phyloP scores from a whole-genome alignment of 2,797 vertebrate species.

The Leontocebus nigricollis region DNA sequence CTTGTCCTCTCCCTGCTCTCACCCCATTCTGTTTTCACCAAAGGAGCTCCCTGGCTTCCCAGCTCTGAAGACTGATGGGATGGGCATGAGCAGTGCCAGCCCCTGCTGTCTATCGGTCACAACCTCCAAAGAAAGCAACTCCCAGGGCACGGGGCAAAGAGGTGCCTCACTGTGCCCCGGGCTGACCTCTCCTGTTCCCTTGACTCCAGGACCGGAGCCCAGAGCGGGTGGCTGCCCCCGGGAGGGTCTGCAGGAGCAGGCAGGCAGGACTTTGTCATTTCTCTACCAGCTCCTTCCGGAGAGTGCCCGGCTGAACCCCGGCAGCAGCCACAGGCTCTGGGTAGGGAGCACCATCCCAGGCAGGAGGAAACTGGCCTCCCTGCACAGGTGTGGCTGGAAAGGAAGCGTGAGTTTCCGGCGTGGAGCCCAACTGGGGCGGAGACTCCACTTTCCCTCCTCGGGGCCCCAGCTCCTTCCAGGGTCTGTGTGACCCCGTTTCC shows the following conservation, averaged over 20 bases:
- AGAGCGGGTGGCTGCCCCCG: accelerated
- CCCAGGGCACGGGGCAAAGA: not conserved
- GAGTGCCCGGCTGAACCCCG: accelerated
- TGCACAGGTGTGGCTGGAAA: not conserved
- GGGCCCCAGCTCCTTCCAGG: not conserved
- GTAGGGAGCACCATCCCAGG: not conserved
- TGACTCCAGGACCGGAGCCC: not conserved
- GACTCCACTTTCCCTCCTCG: not conserved
- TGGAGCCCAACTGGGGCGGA: not conserved
- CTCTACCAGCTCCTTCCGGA: not conserved
- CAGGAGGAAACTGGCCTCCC: accelerated
- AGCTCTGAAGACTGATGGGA: not conserved
- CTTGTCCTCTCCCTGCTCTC: not conserved
- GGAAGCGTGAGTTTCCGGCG: not conserved
- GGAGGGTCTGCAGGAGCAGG: not conserved
- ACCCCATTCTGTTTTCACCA: not conserved
- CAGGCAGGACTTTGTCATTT: accelerated
- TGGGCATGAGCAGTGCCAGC: not conserved
- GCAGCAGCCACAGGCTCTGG: accelerated
- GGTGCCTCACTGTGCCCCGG: not conserved
- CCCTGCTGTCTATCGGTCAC: not conserved
- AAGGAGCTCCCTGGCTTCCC: not conserved
- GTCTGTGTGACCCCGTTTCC: accelerated
- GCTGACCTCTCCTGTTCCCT: not conserved
- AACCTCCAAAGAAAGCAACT: not conserved